These are phyloP conservation scores for Diploscapter pachys DNA, from an alignment of 1,140 invertebrate genomes.

Conservation along the genomic window DNA sequence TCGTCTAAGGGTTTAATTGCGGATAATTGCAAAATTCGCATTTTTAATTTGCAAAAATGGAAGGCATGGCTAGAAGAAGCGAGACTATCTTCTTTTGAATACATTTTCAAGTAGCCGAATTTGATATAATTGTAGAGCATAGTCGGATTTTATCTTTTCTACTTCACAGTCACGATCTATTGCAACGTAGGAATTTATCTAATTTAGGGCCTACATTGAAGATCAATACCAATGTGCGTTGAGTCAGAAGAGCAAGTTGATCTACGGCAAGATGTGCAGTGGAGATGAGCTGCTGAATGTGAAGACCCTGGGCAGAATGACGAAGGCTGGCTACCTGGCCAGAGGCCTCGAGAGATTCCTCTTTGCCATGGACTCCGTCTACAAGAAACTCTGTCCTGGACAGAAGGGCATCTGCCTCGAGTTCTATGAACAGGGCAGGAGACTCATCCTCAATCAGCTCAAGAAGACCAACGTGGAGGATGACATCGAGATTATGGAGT, in stretches of 20 bases:
- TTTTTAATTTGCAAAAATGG: too few species aligned
- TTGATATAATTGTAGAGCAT: too few species aligned
- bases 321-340: slow-evolving; percentile 48
- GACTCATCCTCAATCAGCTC: slow-evolving; percentile 41
- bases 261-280: slow-evolving; percentile 52
- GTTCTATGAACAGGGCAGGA: slow-evolving; percentile 48
- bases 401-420: slow-evolving; percentile 46
- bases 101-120: too few species aligned
- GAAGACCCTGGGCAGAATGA: slow-evolving; percentile 43
- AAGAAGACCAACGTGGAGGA: slow-evolving; percentile 40
- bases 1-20: too few species aligned
- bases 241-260: slow-evolving; percentile 36
- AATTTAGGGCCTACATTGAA: slow-evolving; percentile 39
- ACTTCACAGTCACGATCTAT: too few species aligned
- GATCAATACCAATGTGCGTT: slow-evolving; percentile 50
- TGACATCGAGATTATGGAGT: slow-evolving; percentile 52
- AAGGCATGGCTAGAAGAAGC: too few species aligned
- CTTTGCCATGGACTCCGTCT: slow-evolving; percentile 42
- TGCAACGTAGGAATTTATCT: too few species aligned
- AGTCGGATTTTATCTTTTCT: too few species aligned
- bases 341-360: slow-evolving; percentile 47
- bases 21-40: too few species aligned
- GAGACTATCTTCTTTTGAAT: too few species aligned
- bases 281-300: slow-evolving; percentile 53
- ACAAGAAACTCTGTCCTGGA: slow-evolving; percentile 38